These are phyloP conservation scores for Montipora cactus DNA, from an alignment of 64 coral and sea anemone genomes.

Conservation along the genomic window DNA sequence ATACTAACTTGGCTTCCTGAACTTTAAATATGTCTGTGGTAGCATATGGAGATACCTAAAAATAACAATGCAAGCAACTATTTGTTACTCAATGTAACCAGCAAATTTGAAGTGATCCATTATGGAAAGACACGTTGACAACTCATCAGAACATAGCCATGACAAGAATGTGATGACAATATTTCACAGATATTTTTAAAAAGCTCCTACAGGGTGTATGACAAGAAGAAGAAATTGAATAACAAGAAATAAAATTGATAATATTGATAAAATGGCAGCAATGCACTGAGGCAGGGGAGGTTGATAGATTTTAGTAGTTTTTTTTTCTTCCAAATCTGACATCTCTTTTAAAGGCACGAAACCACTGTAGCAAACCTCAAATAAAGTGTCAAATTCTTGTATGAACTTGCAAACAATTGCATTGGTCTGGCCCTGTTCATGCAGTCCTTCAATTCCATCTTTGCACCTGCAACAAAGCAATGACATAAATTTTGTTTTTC, in stretches of 20 bases:
- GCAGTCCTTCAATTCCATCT: constrained; percentile 93
- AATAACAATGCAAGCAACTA: not conserved
- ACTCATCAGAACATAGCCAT: too few species aligned
- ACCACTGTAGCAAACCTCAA: constrained; percentile 60
- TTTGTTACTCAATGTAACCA: not conserved
- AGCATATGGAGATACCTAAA: constrained; percentile 93
- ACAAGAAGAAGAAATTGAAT: too few species aligned
- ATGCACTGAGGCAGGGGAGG: too few species aligned
- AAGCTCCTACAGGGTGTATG: too few species aligned
- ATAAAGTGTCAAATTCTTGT: constrained; percentile 84
- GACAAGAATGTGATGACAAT: too few species aligned
- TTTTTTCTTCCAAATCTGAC: too few species aligned
- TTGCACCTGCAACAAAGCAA: constrained; percentile 70
- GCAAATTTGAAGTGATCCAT: not conserved
- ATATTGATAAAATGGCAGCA: too few species aligned
- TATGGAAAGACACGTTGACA: too few species aligned
- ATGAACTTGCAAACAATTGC: constrained; percentile 89
- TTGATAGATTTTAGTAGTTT: too few species aligned
- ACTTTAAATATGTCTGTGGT: constrained; percentile 81
- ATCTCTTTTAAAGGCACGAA: not conserved
- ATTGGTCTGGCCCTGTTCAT: constrained; percentile 95
- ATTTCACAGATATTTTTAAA: too few species aligned
- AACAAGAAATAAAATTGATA: too few species aligned
- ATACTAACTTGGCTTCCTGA: constrained; percentile 74
- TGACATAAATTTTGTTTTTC: not conserved